Conservation (phyloP, 2,113 vertebrate genomes). For the Cichladusa arquata region DNA sequence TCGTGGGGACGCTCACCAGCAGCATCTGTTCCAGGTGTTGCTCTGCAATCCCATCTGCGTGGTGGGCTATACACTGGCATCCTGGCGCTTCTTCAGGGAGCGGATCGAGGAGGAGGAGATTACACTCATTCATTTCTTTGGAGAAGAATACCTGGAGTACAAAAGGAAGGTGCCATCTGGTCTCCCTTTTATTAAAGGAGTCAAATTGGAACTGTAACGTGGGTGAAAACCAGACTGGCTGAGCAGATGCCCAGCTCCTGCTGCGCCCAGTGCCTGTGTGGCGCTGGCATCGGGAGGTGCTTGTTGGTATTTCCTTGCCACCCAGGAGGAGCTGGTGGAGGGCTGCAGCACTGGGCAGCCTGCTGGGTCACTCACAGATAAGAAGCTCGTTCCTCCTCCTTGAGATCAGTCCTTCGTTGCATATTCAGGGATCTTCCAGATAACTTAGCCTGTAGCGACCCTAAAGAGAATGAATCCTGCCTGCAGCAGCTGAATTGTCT, state of each 20-base stretch:
- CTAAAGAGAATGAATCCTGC: neutral
- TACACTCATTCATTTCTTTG: slow-evolving; percentile 93
- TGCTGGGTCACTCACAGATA: neutral
- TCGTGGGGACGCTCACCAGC: accelerated
- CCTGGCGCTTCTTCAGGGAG: slow-evolving; percentile 97
- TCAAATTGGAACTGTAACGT: slow-evolving; percentile 81
- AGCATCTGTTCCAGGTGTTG: slow-evolving; percentile 77
- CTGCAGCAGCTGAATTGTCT: neutral
- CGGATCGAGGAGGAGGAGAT: slow-evolving; percentile 94
- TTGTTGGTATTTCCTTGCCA: neutral
- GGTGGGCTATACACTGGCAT: slow-evolving; percentile 86
- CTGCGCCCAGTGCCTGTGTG: neutral
- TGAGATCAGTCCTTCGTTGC: neutral
- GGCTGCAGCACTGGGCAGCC: neutral
- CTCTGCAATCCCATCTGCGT: slow-evolving; percentile 93
- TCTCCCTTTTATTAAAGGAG: slow-evolving; percentile 93
- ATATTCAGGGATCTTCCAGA: slow-evolving; percentile 11
- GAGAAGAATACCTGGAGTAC: slow-evolving; percentile 92
- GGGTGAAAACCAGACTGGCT: neutral
- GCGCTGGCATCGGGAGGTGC: neutral
- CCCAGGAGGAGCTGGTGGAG: slow-evolving; percentile 5
- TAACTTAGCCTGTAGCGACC: neutral
- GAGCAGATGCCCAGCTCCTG: neutral
- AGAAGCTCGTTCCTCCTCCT: neutral
- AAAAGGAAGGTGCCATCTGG: slow-evolving; percentile 89